A percentile compares a stretch with the other conserved stretches of the same genome.
These are phyloP conservation scores for Cosmia pyralina DNA, from an alignment of 2,888 invertebrate genomes.

Conservation along the genomic window DNA sequence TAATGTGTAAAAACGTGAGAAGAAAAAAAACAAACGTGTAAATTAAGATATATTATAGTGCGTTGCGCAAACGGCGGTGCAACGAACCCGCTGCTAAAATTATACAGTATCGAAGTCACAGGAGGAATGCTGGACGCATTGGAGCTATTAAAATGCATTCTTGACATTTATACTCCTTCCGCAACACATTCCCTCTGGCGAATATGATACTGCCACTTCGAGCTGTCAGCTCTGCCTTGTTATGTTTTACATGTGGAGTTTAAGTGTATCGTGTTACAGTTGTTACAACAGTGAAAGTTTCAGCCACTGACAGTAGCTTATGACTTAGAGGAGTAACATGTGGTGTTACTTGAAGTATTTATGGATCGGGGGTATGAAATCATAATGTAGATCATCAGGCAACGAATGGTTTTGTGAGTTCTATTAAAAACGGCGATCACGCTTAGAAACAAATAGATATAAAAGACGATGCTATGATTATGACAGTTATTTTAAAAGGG, in stretches of 20 bases:
- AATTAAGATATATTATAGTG: constrained; percentile 70
- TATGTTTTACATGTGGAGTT: constrained; percentile 49
- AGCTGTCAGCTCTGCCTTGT: constrained; percentile 46
- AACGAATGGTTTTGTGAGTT: constrained; percentile 3
- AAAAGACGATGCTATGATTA: background rate
- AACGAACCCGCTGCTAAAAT: constrained; percentile 84
- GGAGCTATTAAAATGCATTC: constrained; percentile 84
- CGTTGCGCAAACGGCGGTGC: constrained; percentile 82
- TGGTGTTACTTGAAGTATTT: constrained; percentile 34
- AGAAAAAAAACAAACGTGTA: constrained; percentile 64
- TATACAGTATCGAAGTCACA: constrained; percentile 77
- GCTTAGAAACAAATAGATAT: constrained; percentile 6
- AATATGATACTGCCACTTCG: constrained; percentile 59
- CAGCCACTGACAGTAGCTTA: constrained; percentile 27
- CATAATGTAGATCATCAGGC: constrained; percentile 10
- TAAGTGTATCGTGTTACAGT: constrained; percentile 48
- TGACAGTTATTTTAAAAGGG: constrained; percentile 13
- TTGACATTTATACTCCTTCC: constrained; percentile 79
- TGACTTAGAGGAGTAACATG: constrained; percentile 32
- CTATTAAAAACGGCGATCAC: constrained; percentile 7
- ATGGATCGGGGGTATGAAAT: constrained; percentile 29
- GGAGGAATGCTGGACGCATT: constrained; percentile 81
- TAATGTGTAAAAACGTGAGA: constrained; percentile 54
- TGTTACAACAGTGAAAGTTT: constrained; percentile 38
- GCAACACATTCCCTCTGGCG: constrained; percentile 68